A percentile compares a stretch with the other conserved stretches of the same genome.
Evolutionary conservation across 2,113 vertebrate genomes (phyloP).

Genomic region (Bambusicola thoracicus): DNA sequence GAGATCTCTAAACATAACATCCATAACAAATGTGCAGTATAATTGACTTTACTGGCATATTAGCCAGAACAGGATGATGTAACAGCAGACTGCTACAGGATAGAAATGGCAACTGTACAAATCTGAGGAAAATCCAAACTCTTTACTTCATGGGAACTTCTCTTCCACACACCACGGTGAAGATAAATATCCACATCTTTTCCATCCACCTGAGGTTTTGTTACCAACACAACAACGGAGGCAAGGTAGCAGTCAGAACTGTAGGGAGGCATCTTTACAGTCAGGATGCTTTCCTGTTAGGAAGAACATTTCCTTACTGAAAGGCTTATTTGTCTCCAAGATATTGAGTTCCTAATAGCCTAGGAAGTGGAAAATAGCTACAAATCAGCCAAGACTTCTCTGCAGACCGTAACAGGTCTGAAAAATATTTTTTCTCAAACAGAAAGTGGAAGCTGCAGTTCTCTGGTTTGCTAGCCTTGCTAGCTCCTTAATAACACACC

Average conservation of each 20-base stretch:
- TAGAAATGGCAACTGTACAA: not conserved
- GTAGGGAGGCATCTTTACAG: not conserved
- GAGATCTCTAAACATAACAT: not conserved
- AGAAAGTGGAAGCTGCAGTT: not conserved
- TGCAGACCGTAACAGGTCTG: not conserved
- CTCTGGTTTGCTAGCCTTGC: not conserved
- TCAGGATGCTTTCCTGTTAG: not conserved
- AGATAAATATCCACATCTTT: not conserved
- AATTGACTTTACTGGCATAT: not conserved
- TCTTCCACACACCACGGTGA: not conserved
- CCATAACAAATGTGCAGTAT: not conserved
- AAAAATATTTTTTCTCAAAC: not conserved
- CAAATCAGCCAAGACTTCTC: not conserved
- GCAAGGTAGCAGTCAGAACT: not conserved
- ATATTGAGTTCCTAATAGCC: not conserved
- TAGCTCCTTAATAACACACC: not conserved
- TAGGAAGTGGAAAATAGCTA: not conserved
- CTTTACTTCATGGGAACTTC: not conserved
- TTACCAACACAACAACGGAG: not conserved
- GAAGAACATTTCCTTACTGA: not conserved
- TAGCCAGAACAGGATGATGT: not conserved
- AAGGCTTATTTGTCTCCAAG: not conserved
- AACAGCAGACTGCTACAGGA: not conserved
- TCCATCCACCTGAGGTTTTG: not conserved
- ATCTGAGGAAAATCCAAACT: not conserved